Percentiles rank a stretch among this genome's conserved stretches.
These are phyloP conservation scores for Drosophila lini DNA, from an alignment of 1,140 invertebrate genomes.

Conservation along the genomic window DNA sequence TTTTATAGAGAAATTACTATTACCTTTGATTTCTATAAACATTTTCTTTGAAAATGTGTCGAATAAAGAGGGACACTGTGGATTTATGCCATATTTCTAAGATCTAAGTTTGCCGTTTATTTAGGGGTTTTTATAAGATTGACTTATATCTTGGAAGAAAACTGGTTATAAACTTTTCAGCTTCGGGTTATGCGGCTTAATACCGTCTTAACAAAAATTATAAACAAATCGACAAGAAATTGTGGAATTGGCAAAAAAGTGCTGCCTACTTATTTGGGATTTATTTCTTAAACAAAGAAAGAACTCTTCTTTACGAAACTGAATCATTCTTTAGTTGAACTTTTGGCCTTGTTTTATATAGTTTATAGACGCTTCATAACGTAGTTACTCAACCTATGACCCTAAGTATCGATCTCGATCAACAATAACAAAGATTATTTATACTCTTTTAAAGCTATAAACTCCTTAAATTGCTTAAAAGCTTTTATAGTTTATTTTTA, in stretches of 20 bases:
- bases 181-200: too few relatives aligned
- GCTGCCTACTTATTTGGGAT: slow-evolving; percentile 15
- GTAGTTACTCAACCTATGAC: too few relatives aligned
- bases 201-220: background rate
- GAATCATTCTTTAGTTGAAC: background rate
- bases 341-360: background rate
- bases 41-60: background rate
- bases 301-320: background rate
- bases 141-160: background rate
- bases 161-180: too few relatives aligned
- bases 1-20: background rate
- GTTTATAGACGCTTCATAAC: too few relatives aligned
- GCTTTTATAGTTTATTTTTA: background rate
- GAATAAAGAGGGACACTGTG: too few relatives aligned
- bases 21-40: background rate
- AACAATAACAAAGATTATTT: too few relatives aligned
- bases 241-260: background rate
- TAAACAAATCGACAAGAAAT: background rate
- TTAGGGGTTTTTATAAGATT: background rate
- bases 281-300: too few relatives aligned
- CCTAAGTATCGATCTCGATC: too few relatives aligned
- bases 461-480: background rate
- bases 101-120: background rate
- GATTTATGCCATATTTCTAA: background rate
- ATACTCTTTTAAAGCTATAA: too few relatives aligned